Conservation (phyloP, 2,888 invertebrate species). For the Heliothis peltigera region DNA sequence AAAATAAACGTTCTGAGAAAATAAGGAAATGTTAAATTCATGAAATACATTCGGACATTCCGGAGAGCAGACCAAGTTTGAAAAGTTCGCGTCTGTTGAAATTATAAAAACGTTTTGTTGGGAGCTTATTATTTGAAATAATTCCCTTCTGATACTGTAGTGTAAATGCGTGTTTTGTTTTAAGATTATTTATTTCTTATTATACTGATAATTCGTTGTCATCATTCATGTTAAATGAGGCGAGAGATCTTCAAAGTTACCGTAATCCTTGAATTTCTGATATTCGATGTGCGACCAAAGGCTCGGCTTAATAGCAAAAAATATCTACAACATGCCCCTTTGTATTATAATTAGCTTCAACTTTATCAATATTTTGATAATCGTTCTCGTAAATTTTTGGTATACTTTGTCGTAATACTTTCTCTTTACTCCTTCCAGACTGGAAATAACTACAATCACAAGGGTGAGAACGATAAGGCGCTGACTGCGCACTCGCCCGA, state of each 20-base stretch:
- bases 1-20: constrained; percentile 28
- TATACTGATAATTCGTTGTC: no score
- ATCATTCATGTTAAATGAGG: no score
- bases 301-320: no score
- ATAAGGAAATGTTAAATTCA: constrained; percentile 42
- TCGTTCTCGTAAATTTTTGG: background rate
- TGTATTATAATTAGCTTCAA: no score
- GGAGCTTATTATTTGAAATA: constrained; percentile 18
- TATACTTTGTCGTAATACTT: no score
- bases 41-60: constrained; percentile 29
- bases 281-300: no score
- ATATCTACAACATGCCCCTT: no score
- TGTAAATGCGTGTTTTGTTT: constrained; percentile 18
- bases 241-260: no score
- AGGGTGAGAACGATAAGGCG: constrained; percentile 77
- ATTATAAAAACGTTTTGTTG: constrained; percentile 39
- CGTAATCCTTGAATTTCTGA: no score
- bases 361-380: no score
- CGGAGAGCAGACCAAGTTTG: constrained; percentile 7
- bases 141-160: constrained; percentile 1
- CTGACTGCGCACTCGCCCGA: constrained; percentile 78
- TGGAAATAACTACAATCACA: constrained; percentile 82
- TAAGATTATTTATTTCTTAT: constrained; percentile 6
- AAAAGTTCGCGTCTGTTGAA: constrained; percentile 13
- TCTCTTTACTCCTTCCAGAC: constrained; percentile 68